Conservation (phyloP, 2,113 vertebrate genomes). For the Phasianus colchicus region DNA sequence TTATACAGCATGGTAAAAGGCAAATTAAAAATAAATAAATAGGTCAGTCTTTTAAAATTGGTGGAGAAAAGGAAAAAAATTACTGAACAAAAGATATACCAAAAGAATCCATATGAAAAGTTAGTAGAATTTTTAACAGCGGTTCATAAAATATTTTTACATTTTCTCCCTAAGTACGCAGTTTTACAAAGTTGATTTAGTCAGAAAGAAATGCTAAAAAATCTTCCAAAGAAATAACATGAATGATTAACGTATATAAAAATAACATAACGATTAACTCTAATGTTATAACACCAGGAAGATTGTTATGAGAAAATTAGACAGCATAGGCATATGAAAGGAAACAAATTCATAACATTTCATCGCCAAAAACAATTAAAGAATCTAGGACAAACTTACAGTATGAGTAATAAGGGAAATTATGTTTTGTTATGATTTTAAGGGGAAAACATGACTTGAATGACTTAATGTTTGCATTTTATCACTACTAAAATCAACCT, state of each 20-base stretch:
- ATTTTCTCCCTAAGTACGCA: not conserved
- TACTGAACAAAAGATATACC: not conserved
- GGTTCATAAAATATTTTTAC: not conserved
- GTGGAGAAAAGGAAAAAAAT: not conserved
- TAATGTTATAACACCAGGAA: not conserved
- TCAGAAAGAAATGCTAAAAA: not conserved
- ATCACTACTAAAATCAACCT: not conserved
- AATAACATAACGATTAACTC: not conserved
- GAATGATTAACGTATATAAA: not conserved
- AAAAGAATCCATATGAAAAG: not conserved
- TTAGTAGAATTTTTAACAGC: not conserved
- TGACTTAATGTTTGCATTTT: not conserved
- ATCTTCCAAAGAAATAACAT: not conserved
- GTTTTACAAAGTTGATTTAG: not conserved
- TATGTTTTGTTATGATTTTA: not conserved
- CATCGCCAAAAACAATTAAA: not conserved
- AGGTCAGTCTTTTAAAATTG: slow-evolving; percentile 5
- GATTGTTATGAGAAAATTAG: not conserved
- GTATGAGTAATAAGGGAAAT: not conserved
- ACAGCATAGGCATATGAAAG: not conserved
- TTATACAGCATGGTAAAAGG: not conserved
- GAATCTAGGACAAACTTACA: not conserved
- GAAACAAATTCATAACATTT: not conserved
- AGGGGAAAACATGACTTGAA: not conserved
- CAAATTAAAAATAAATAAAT: not conserved